These are phyloP conservation scores for Hetaerina titia DNA, from an alignment of 2,888 invertebrate genomes.

Conservation along the genomic window DNA sequence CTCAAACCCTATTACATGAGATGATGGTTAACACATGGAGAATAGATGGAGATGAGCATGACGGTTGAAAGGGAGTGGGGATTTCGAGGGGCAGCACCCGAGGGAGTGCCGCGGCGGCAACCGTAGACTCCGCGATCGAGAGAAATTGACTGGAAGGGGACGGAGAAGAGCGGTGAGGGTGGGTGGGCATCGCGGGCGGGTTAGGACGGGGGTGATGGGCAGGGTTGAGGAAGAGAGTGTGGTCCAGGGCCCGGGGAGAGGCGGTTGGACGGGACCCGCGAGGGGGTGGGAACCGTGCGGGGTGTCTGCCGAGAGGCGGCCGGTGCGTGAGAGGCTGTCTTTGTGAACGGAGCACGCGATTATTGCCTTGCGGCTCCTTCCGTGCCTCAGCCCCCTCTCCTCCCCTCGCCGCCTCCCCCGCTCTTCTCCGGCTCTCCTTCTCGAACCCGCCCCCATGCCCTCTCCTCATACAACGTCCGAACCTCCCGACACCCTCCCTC, in stretches of 20 bases:
- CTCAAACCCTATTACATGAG: background rate
- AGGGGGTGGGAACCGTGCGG: background rate
- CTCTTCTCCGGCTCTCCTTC: background rate
- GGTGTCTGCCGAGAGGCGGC: background rate
- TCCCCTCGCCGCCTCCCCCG: background rate
- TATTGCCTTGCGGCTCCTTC: constrained; percentile 56
- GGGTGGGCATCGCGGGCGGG: background rate
- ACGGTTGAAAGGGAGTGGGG: background rate
- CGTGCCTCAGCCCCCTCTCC: constrained; percentile 1
- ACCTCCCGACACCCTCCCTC: background rate
- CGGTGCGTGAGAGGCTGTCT: constrained; percentile 64
- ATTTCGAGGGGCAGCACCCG: background rate
- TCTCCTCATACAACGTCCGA: background rate
- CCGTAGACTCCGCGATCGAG: background rate
- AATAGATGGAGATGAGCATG: constrained; percentile 23
- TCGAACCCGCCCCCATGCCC: background rate
- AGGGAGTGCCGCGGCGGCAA: background rate
- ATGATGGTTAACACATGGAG: background rate
- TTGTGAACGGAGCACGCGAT: constrained; percentile 63
- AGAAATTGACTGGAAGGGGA: background rate
- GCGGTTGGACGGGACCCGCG: background rate
- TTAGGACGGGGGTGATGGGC: constrained; percentile 1
- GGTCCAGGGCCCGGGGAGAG: background rate
- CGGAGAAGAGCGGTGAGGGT: background rate
- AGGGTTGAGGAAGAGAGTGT: background rate